These are phyloP conservation scores for Brienomyrus longianalis DNA, from an alignment of 2,113 vertebrate species.

Conservation along the genomic window DNA sequence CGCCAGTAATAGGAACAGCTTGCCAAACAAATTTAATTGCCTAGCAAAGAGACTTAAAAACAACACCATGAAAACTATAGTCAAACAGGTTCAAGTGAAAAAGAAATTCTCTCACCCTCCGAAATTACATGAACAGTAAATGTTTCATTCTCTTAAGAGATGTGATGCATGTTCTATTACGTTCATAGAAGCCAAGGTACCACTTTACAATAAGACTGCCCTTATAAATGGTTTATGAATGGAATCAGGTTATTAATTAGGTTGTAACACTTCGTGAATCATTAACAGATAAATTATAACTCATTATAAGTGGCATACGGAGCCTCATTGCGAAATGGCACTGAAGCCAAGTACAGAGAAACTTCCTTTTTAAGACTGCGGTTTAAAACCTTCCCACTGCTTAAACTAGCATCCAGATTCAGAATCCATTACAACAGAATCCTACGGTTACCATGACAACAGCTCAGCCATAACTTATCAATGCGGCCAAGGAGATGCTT, in stretches of 20 bases:
- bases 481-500: not conserved
- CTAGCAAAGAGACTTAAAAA: not conserved
- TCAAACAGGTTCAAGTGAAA: not conserved
- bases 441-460: not conserved
- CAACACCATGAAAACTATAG: not conserved
- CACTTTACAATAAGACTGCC: not conserved
- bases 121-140: not conserved
- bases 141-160: not conserved
- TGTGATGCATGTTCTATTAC: not conserved
- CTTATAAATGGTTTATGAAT: too few species aligned
- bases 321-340: not conserved
- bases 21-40: not conserved
- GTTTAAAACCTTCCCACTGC: not conserved
- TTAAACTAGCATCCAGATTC: not conserved
- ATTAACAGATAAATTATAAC: not conserved
- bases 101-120: not conserved
- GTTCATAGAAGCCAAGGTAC: not conserved
- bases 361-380: not conserved
- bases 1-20: not conserved
- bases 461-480: not conserved
- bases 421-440: not conserved
- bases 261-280: not conserved
- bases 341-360: not conserved
- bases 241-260: too few species aligned
- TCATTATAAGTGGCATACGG: not conserved